Evolutionary conservation across 2,888 invertebrate genomes (phyloP), one percentile per base, ranked within the genome.

Genomic region (Unio pictorum): DNA sequence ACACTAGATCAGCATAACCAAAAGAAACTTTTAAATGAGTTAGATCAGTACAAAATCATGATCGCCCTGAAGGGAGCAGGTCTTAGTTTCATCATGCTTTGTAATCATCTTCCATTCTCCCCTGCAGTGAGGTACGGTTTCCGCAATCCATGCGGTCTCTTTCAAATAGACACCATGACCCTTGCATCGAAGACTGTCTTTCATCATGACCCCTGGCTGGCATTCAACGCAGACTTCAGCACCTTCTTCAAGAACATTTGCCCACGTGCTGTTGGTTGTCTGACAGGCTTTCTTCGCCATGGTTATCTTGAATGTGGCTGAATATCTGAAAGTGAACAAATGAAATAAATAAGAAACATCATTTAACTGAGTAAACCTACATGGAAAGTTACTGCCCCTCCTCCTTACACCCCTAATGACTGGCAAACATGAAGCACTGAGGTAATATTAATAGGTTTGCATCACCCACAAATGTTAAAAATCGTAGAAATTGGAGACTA

Each of bases 61-160:
- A 63, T 84, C 81, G 11, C 82, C 84, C 8, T 83, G 83, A 34
- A 80, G 78, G 59, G 85, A 79, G 79, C 91, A 91, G n/a, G 85
- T 84, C 73, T 89, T 88, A 7, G 87, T 81, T 45, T 88, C 80
- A 45, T 45, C 45, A 64, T 85, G 83, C 15, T 81, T 72, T 55
- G 87, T 87, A 63, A 86, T 79, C 79, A 95, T 93, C 63, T 94
- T 91, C 96, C 96, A 96, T 88, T 95, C 95, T 58, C 96, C 96
- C 86, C 95, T 95, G 90, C 96, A 96, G 84, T 95, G 95, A 1
- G 95, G 94, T n/a, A 94, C 94, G 63, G 95, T 94, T 55, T 96
- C 92, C 56, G 95, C 95, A 82, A 94, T 94, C 94, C 95, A 96
- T 70, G 95, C 92, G 18, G 96, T 96, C 74, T 93, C 92, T 71